Evolutionary conservation across 1,140 invertebrate genomes (phyloP), one percentile per base, ranked within the genome.

Genomic region (Leucophenga varia): DNA sequence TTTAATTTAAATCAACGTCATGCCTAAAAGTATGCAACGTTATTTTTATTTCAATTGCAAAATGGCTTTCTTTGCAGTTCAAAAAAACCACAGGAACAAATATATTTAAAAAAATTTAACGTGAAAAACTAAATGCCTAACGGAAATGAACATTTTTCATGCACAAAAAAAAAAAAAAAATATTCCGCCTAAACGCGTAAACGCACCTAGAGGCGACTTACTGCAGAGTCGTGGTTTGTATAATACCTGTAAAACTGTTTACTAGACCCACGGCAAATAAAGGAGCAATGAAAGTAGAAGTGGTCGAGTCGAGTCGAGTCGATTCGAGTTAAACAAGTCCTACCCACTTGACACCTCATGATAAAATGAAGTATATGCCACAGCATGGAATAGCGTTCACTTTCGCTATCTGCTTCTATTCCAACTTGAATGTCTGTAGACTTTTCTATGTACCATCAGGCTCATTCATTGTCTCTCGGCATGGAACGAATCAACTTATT

Each of bases 351-450:
- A 72, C 68, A 72, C 68, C 67, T 72, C 68, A 72, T 72, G 71
- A 72, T 72, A 64, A 71, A 72, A 72, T 71, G 64, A 69, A 69
- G 65, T 69, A 69, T 69, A 69, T 65, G 65, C 65, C 65, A 69
- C 55, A 45, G 49, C 44, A 30, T 47, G 31, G n/a, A 34, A 10
- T 25, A 25, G 22, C 22, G 10, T 25, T 6, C 5, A 25, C 22
- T 25, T 25, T 25, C 10, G 22, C 22, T 14, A 4, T 14, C 45
- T 43, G 25, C 48, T 46, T 28, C 13, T 40, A 49, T 28, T 22
- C 40, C 35, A 16, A 25, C 22, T n/a, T 10, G 32, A 19, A 37
- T 12, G 16, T 4, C 3, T 37, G 43, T 31, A 47, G 52, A 34
- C 13, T 6, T 34, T 34, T 13, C 4, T 34, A 8, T 9, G 31